Evolutionary conservation across 2,797 vertebrate species (phyloP), one percentile per base, ranked within the genome.

Genomic region (Cygnus olor): DNA sequence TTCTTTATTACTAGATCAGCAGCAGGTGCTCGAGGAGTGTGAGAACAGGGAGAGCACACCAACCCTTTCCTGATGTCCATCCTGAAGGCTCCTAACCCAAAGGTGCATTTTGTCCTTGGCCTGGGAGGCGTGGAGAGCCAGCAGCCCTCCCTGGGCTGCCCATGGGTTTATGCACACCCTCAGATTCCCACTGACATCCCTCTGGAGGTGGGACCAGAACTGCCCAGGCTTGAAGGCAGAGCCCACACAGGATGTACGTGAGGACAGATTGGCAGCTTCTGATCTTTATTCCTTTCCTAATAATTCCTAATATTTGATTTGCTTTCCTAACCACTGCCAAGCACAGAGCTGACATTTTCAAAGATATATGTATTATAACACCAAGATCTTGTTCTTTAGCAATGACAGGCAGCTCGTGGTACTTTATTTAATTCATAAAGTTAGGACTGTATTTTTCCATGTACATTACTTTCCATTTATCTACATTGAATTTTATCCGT

Each of bases 341-440:
- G 92, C 80, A 30, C 77, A 93, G 80, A 90, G 70, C 79, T 96
- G 95, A 94, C 94, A 95, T 95, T 94, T 96, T 88, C 88, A 86
- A 90, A 91, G 92, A 68, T 22, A 30, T 58, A n/a, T 94, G 49
- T 84, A 72, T 88, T 93, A 65, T 86, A 90, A 84, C 80, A 86
- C 80, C 45, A 47, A 86, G 77, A 86, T 80, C 88, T 90, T 80
- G 73, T 95, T 94, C 93, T 95, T 74, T 10, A 69, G 88, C 61
- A n/a, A 16, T 91, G 95, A 93, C 88, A 96, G 88, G 93, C 86
- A 80, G 70, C 86, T 95, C 85, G 56, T 1, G 3, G 73, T 47
- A n/a, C 58, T 90, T 84, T 81, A 87, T 93, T 92, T 96, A 91
- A 93, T 95, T 91, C 92, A 81, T 51, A 78, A 90, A 93, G 49